Conservation (phyloP, 2,797 vertebrate species). For the Chaetophractus vellerosus region DNA sequence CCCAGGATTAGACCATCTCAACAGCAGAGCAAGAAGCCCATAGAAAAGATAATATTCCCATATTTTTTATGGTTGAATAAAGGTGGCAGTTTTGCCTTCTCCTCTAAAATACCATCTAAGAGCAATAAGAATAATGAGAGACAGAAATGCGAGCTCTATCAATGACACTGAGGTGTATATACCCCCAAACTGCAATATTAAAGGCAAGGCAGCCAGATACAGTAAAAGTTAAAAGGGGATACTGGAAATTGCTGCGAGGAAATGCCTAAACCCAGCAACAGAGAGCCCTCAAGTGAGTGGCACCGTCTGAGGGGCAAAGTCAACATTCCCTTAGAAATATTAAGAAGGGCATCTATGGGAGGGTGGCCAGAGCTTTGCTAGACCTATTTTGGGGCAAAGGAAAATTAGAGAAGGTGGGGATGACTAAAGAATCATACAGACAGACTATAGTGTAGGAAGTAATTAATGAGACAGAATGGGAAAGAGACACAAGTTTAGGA, state of each 20-base stretch:
- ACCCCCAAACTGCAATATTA: background rate
- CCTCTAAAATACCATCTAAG: conserved; percentile 41
- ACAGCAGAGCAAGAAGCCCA: background rate
- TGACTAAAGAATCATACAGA: background rate
- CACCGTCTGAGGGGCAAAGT: background rate
- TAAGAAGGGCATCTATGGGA: background rate
- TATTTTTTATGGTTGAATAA: background rate
- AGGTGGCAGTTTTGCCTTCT: background rate
- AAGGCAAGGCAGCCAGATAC: background rate
- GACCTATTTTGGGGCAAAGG: background rate
- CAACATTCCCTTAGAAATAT: background rate
- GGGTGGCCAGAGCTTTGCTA: background rate
- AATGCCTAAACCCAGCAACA: background rate
- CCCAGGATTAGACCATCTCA: background rate
- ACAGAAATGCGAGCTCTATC: conserved; percentile 37
- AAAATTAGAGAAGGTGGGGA: background rate
- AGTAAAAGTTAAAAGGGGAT: background rate
- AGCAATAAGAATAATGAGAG: background rate
- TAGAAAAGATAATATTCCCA: background rate
- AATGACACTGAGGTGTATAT: background rate
- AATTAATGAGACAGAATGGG: background rate
- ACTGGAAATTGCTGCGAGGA: background rate
- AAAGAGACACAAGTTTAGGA: background rate
- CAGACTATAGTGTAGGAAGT: background rate
- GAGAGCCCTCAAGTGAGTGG: background rate